These are phyloP conservation scores for Siderastrea radians DNA, from an alignment of 92 coral and sea anemone genomes.

Conservation along the genomic window DNA sequence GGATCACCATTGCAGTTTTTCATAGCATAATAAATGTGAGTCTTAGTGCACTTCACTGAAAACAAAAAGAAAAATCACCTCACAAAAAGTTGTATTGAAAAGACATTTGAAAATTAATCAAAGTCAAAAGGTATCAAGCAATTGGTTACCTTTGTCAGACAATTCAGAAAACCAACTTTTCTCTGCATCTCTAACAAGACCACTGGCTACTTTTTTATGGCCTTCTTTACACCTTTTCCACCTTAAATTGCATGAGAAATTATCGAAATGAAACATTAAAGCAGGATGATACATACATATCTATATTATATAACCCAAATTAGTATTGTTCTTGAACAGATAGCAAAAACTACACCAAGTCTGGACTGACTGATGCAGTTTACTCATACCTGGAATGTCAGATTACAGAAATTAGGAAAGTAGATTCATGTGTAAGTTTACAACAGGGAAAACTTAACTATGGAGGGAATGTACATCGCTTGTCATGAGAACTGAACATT, in stretches of 20 bases:
- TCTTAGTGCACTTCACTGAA: conserved; percentile 30
- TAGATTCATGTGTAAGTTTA: neutral
- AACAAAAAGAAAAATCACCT: neutral
- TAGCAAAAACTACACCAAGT: neutral
- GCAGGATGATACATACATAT: neutral
- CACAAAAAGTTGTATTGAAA: too few species aligned
- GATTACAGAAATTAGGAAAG: neutral
- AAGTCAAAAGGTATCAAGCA: neutral
- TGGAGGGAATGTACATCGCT: too few species aligned
- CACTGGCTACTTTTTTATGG: neutral
- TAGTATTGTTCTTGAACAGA: neutral
- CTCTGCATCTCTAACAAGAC: neutral
- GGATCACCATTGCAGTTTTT: conserved; percentile 55
- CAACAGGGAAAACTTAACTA: too few species aligned
- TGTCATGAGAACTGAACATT: too few species aligned
- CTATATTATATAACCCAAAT: too few species aligned
- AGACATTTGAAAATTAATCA: neutral
- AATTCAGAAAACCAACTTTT: conserved; percentile 4
- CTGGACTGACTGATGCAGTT: too few species aligned
- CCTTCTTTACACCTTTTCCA: conserved; percentile 18
- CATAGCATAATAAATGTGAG: conserved; percentile 15
- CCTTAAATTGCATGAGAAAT: neutral
- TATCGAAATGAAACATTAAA: neutral
- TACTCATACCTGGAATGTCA: too few species aligned
- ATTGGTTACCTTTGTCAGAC: conserved; percentile 7